phyloP scores from a whole-genome alignment of 1,140 invertebrate species.

The Procambarus virginalis region DNA sequence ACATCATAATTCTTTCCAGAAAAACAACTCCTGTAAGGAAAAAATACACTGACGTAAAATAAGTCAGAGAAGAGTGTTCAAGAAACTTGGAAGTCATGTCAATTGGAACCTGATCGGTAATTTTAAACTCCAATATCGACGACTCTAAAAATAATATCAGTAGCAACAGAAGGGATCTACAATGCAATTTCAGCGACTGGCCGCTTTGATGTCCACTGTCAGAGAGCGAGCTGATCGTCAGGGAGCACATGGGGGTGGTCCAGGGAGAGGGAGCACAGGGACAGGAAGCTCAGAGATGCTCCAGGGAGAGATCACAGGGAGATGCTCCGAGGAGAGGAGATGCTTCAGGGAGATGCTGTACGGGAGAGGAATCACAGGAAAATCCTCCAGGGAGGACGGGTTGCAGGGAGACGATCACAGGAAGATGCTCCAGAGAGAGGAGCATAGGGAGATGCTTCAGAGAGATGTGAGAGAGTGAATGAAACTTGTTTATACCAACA shows the following conservation, averaged over 20 bases:
- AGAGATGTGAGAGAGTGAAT: not conserved
- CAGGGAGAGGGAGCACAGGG: not conserved
- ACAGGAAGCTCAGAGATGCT: not conserved
- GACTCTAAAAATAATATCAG: conserved; percentile 62
- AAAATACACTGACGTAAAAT: not conserved
- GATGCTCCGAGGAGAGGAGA: not conserved
- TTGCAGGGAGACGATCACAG: not conserved
- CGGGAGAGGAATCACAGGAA: too few relatives aligned
- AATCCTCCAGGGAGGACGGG: too few relatives aligned
- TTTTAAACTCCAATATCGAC: conserved; percentile 48
- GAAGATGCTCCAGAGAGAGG: conserved; percentile 8
- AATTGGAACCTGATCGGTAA: conserved; percentile 2
- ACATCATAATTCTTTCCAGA: too few relatives aligned
- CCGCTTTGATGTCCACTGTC: conserved; percentile 49
- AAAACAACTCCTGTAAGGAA: too few relatives aligned
- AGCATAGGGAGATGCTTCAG: not conserved
- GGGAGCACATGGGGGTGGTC: too few relatives aligned
- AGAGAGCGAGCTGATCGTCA: not conserved
- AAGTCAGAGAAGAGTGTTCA: not conserved
- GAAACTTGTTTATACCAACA: too few relatives aligned
- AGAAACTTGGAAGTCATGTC: not conserved
- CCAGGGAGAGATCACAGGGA: conserved; percentile 23
- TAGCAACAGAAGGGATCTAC: conserved; percentile 49
- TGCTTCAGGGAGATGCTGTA: not conserved
- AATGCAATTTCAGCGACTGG: conserved; percentile 55